Conservation (phyloP, 2,888 invertebrate genomes). For the Ptilodon capucinus region DNA sequence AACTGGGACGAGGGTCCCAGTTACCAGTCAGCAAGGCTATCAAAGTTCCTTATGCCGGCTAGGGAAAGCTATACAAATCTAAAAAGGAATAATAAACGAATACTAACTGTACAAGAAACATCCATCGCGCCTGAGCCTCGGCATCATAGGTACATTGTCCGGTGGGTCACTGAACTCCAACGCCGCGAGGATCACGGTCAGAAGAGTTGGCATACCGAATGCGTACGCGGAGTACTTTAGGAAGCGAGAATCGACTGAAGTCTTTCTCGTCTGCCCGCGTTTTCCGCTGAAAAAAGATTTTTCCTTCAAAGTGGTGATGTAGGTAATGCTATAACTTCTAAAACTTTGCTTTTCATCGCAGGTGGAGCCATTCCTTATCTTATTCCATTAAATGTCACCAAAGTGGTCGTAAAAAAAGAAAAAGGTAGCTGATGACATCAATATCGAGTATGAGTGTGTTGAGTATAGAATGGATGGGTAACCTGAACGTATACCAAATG, state of each 20-base stretch:
- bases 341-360: no score
- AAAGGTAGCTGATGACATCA: no score
- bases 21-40: no score
- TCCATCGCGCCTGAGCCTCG: slow-evolving; percentile 53
- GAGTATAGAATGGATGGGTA: no score
- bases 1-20: no score
- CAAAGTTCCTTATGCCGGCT: no score
- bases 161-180: slow-evolving; percentile 65
- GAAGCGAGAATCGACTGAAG: slow-evolving; percentile 53
- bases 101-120: slow-evolving; percentile 65
- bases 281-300: slow-evolving; percentile 61
- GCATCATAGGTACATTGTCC: slow-evolving; percentile 43
- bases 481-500: slow-evolving; percentile 91
- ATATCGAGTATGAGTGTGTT: no score
- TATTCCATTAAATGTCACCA: no score
- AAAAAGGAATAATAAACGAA: slow-evolving; percentile 44
- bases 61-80: slow-evolving; percentile 5
- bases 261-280: slow-evolving; percentile 50
- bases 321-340: no score
- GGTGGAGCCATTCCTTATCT: no score
- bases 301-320: no score
- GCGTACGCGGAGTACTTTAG: slow-evolving; percentile 62
- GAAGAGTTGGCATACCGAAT: slow-evolving; percentile 58
- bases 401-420: no score
- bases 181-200: slow-evolving; percentile 53